These are phyloP conservation scores for Drosophila rufa DNA, from an alignment of 1,140 invertebrate species.

Conservation along the genomic window DNA sequence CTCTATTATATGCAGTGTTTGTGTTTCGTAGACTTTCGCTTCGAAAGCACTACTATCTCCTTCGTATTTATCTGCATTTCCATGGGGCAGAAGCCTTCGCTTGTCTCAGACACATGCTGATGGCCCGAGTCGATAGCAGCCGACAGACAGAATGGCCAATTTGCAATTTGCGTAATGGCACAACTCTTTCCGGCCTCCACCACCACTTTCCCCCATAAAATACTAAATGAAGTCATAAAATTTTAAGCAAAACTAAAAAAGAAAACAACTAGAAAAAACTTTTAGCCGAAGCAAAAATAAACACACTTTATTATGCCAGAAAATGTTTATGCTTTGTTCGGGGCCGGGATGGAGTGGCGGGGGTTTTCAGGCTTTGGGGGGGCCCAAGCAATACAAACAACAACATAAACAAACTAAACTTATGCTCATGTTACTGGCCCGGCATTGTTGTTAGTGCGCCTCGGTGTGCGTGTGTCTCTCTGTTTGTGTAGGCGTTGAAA, in stretches of 20 bases:
- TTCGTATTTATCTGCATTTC: conserved; percentile 50
- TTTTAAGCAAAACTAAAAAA: conserved; percentile 59
- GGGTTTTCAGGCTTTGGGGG: neutral
- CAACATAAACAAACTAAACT: conserved; percentile 58
- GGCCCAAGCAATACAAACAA: conserved; percentile 42
- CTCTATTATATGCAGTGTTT: conserved; percentile 16
- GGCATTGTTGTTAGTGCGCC: conserved; percentile 29
- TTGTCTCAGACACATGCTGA: conserved; percentile 44
- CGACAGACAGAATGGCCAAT: conserved; percentile 61
- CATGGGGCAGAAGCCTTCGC: conserved; percentile 19
- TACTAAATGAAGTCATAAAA: conserved; percentile 75
- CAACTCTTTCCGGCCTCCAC: conserved; percentile 23
- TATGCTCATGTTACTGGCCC: conserved; percentile 57
- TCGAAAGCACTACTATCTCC: conserved; percentile 14
- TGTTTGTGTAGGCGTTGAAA: conserved; percentile 73
- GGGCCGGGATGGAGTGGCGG: neutral
- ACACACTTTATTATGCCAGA: conserved; percentile 74
- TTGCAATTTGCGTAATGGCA: conserved; percentile 71
- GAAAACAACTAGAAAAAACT: conserved; percentile 55
- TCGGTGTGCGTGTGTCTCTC: conserved; percentile 16
- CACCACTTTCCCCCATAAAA: conserved; percentile 11
- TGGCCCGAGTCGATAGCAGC: conserved; percentile 51
- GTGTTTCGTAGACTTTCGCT: conserved; percentile 8
- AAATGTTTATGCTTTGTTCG: conserved; percentile 70
- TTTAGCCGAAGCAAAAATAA: conserved; percentile 62